Percentiles rank a stretch among this genome's conserved stretches.
These are phyloP conservation scores for Oreotragus oreotragus DNA, from an alignment of 2,113 vertebrate species.

Conservation along the genomic window DNA sequence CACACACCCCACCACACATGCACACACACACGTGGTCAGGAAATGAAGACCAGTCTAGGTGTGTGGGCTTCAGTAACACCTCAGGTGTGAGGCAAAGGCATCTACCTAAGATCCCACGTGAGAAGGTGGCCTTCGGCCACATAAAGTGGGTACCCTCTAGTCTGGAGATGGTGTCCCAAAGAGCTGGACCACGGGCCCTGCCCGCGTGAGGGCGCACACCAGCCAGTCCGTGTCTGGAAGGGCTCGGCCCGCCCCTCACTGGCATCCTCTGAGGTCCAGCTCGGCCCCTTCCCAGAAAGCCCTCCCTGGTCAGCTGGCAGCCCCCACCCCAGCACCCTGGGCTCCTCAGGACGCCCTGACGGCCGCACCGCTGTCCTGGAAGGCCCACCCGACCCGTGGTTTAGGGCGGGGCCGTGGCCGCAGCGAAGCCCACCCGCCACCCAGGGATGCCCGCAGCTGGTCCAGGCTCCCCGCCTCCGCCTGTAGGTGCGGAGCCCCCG, in stretches of 20 bases:
- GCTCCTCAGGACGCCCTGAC: rapidly evolving
- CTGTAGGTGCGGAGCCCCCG: rapidly evolving
- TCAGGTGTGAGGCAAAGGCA: neutral
- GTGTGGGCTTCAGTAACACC: no score
- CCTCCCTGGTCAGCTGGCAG: neutral
- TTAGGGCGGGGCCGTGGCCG: rapidly evolving
- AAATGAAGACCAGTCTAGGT: no score
- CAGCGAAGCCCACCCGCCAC: no score
- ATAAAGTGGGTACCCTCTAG: neutral
- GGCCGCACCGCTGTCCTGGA: rapidly evolving
- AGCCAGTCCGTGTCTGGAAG: neutral
- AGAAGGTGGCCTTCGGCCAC: no score
- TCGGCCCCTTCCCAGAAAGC: neutral
- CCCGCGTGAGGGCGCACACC: neutral
- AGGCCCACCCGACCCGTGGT: rapidly evolving
- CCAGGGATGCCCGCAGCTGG: neutral
- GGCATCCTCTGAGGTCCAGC: no score
- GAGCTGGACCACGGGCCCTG: neutral
- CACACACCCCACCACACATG: no score
- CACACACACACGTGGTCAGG: no score
- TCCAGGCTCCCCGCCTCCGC: rapidly evolving
- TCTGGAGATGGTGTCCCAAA: neutral
- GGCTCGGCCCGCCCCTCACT: no score
- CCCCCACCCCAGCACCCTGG: neutral
- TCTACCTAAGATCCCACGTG: rapidly evolving